Conservation (phyloP, 2,888 invertebrate species). For the Sabatieria punctata region DNA sequence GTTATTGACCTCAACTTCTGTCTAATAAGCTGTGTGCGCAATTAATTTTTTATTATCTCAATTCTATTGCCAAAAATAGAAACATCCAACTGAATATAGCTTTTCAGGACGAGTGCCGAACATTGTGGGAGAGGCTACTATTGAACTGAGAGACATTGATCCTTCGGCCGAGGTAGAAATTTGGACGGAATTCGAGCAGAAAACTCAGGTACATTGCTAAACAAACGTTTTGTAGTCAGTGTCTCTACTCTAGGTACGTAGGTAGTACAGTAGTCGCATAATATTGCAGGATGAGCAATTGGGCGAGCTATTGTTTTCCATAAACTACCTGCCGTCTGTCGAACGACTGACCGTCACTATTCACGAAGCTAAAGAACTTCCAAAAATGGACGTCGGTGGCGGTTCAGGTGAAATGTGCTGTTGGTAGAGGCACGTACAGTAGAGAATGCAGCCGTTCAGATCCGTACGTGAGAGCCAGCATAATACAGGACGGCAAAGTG, state of each 20-base stretch:
- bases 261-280: neutral
- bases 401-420: no score
- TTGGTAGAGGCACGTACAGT: no score
- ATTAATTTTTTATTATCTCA: no score
- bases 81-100: no score
- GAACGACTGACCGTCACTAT: conserved; percentile 44
- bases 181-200: conserved; percentile 7
- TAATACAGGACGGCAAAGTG: conserved; percentile 36
- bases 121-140: conserved; percentile 3
- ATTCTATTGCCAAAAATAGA: no score
- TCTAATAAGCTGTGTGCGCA: no score
- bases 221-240: neutral
- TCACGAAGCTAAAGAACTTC: conserved; percentile 40
- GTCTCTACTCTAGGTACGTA: no score
- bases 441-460: conserved; percentile 24
- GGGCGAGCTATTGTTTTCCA: conserved; percentile 42
- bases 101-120: conserved; percentile 3
- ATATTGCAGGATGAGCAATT: conserved; percentile 29
- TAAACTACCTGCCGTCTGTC: conserved; percentile 41
- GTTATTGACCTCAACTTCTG: no score
- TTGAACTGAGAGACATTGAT: conserved; percentile 7
- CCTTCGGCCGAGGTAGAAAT: conserved; percentile 9
- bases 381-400: conserved; percentile 31
- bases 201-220: conserved; percentile 3
- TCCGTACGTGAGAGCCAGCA: conserved; percentile 40